Base-by-base conservation (phyloP, 2,797 vertebrate genomes). In the Coranthus polyacanthus region DNA sequence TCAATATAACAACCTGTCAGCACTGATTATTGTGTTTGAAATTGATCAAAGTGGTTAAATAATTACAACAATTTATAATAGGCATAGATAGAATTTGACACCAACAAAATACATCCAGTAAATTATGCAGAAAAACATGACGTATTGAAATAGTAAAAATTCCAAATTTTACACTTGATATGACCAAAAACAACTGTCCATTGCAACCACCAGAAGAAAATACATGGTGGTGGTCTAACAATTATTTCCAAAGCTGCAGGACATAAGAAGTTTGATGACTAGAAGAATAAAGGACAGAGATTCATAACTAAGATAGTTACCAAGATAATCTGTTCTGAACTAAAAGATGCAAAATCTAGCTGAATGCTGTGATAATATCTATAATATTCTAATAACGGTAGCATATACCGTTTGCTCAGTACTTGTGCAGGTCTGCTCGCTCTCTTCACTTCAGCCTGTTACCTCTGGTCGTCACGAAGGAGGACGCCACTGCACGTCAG, bases 371-470 rank as follows among this genome's bases (percentile, higher is more conserved):
- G 0, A 34, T 12, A 7, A 32, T 42, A 9, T 43, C 22, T 44
- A 3, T 45, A 15, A 65, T 43, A 72, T 36, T 32, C 5, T 29
- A 29, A 29, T 37, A 44, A 24, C 24, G 4, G 5, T 61, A 12
- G 58, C 1, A 11, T 20, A 0, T 47, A n/a, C n/a, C 83, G 38
- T 84, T 66, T 86, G 15, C 62, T 74, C 86, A 99, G 97, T 64
- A 84, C 89, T 47, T 86, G 88, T 60, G 89, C 96, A 67, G 97
- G 95, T 61, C 82, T 94, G 7, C 82, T 97, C 73, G 83, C 94
- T 20, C 79, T 97, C 61, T 78, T 97, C 64, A 92, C 92, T 4
- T 94, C 95, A 6, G 86, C 83, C 66, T 93, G 88, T 70, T 95
- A 80, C 15, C 55, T 96, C 65, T 88, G 88, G 89, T 95, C 89